Evolutionary conservation across 2,888 invertebrate genomes (phyloP).

Genomic region (Sesamia inferens): DNA sequence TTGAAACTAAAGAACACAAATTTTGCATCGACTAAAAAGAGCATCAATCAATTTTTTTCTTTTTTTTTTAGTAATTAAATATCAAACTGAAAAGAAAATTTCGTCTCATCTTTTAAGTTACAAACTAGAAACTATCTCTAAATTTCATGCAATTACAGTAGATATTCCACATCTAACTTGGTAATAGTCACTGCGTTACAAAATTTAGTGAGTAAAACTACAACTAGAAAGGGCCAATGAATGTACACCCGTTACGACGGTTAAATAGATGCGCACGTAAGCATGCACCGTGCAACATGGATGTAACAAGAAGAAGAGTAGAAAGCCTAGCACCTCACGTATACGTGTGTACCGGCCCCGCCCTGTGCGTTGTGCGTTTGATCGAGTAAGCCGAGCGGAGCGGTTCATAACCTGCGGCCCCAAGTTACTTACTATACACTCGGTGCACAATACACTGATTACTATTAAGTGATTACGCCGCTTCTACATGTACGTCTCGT

Average conservation of each 20-base stretch:
- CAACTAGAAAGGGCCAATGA: slow-evolving; percentile 71
- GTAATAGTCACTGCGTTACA: slow-evolving; percentile 65
- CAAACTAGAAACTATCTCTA: slow-evolving; percentile 81
- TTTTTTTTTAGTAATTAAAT: slow-evolving; percentile 42
- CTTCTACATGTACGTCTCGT: slow-evolving; percentile 57
- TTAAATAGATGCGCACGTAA: slow-evolving; percentile 70
- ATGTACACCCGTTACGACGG: slow-evolving; percentile 68
- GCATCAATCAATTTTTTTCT: slow-evolving; percentile 39
- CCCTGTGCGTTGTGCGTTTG: slow-evolving; percentile 54
- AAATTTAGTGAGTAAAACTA: slow-evolving; percentile 70
- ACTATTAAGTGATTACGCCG: slow-evolving; percentile 64
- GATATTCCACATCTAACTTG: slow-evolving; percentile 71
- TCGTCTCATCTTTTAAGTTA: slow-evolving; percentile 73
- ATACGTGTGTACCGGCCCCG: slow-evolving; percentile 45
- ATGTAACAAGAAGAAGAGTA: slow-evolving; percentile 68
- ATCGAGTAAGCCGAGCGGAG: slow-evolving; percentile 42
- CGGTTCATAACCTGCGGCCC: slow-evolving; percentile 49
- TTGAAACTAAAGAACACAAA: slow-evolving; percentile 42
- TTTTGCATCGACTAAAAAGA: slow-evolving; percentile 38
- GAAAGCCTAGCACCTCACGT: slow-evolving; percentile 73
- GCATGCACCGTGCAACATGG: slow-evolving; percentile 73
- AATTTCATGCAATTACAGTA: slow-evolving; percentile 80
- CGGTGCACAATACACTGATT: slow-evolving; percentile 57
- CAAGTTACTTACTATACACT: slow-evolving; percentile 51
- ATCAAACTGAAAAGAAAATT: slow-evolving; percentile 57